These are phyloP conservation scores for Pyrochroa serraticornis DNA, from an alignment of 2,888 invertebrate genomes.

Conservation along the genomic window DNA sequence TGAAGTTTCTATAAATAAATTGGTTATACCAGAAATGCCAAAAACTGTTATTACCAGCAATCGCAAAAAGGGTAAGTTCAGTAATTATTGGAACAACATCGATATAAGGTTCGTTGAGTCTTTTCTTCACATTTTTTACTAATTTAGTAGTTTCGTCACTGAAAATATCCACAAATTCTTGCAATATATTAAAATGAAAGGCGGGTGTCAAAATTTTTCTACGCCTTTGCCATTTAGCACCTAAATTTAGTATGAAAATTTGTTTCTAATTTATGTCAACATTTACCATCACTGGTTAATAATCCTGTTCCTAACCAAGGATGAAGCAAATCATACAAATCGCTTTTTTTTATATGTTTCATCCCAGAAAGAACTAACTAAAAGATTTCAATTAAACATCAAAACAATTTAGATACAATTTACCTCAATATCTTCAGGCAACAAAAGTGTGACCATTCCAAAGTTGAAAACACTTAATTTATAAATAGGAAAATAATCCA, in stretches of 20 bases:
- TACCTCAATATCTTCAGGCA: constrained; percentile 1
- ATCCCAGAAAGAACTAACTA: background rate
- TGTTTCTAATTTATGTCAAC: too few relatives aligned
- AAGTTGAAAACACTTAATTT: background rate
- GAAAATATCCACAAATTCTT: constrained; percentile 1
- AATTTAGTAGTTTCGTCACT: background rate
- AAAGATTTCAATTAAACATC: background rate
- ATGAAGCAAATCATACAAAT: background rate
- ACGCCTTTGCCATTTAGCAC: constrained; percentile 1
- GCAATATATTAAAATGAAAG: constrained; percentile 2
- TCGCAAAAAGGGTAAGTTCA: background rate
- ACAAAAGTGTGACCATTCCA: background rate
- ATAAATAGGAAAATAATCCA: background rate
- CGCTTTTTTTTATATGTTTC: background rate
- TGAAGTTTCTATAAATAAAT: constrained; percentile 42
- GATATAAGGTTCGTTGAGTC: background rate
- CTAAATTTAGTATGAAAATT: background rate
- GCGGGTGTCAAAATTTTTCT: constrained; percentile 1
- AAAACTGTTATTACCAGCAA: constrained; percentile 54
- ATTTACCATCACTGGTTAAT: constrained; percentile 3
- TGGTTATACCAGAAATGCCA: constrained; percentile 40
- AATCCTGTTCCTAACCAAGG: constrained; percentile 4
- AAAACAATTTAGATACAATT: background rate
- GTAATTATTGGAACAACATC: background rate
- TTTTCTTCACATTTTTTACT: background rate